phyloP scores from a whole-genome alignment of 2,113 vertebrate genomes.

The Melanerpes formicivorus region DNA sequence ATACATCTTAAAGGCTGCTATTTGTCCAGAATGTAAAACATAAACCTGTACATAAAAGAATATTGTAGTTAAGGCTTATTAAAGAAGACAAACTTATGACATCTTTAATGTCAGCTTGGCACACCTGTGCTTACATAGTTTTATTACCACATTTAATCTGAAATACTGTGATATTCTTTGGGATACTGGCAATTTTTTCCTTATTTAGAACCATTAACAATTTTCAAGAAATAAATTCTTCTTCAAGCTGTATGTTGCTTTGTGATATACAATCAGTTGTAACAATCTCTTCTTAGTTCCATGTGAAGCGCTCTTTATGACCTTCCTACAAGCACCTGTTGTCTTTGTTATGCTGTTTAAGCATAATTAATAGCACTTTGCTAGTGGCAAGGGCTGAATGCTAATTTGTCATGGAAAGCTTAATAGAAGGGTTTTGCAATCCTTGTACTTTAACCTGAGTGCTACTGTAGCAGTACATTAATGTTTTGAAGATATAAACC shows the following conservation, averaged over 20 bases:
- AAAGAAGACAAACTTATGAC: background rate
- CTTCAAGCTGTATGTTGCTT: background rate
- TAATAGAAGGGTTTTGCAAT: slow-evolving; percentile 4
- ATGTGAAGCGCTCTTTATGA: slow-evolving; percentile 10
- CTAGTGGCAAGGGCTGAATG: slow-evolving; percentile 63
- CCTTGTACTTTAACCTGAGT: background rate
- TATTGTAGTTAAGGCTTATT: background rate
- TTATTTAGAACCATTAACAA: background rate
- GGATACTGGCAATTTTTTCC: background rate
- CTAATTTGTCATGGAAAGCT: slow-evolving; percentile 65
- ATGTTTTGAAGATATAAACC: background rate
- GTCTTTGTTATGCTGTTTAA: slow-evolving; percentile 61
- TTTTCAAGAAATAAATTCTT: background rate
- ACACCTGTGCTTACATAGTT: background rate
- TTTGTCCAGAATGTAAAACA: background rate
- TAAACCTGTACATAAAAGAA: background rate
- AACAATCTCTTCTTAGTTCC: background rate
- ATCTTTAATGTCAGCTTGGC: background rate
- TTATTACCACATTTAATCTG: background rate
- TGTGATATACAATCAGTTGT: background rate
- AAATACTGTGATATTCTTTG: background rate
- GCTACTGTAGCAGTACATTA: background rate
- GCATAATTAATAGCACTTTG: slow-evolving; percentile 70
- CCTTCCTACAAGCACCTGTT: slow-evolving; percentile 62
- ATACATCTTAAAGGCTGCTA: background rate